Evolutionary conservation across 1,140 invertebrate species (phyloP).

Genomic region (Zelostemma sp.): DNA sequence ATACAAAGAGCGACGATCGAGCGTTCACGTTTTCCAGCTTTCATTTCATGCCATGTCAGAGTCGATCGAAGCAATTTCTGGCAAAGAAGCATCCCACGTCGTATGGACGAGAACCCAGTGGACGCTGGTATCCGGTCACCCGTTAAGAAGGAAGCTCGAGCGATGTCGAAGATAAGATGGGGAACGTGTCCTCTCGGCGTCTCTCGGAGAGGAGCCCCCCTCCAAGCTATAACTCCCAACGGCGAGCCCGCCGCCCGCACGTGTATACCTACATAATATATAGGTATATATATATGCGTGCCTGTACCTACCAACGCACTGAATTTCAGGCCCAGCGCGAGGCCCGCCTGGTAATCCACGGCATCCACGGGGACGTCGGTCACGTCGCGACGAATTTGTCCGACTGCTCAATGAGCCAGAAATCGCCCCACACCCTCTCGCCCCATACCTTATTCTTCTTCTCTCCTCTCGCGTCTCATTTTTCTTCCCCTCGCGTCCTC

Average conservation of each 20-base stretch:
- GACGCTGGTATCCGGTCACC: slow-evolving; percentile 53
- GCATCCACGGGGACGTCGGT: slow-evolving; percentile 54
- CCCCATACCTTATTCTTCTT: slow-evolving; percentile 28
- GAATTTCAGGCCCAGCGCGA: slow-evolving; percentile 40
- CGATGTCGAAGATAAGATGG: slow-evolving; percentile 60
- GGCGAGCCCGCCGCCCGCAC: no score
- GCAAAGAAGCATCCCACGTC: slow-evolving; percentile 13
- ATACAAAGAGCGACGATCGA: no score
- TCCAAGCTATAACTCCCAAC: no score
- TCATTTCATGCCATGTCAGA: slow-evolving; percentile 35
- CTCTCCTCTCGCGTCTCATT: slow-evolving; percentile 16
- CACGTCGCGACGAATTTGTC: slow-evolving; percentile 60
- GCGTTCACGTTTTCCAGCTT: slow-evolving; percentile 13
- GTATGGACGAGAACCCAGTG: slow-evolving; percentile 27
- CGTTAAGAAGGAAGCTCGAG: slow-evolving; percentile 62
- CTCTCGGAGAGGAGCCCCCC: background rate
- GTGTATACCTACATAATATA: no score
- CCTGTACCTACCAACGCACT: slow-evolving; percentile 19
- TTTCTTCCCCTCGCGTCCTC: slow-evolving; percentile 25
- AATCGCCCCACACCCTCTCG: slow-evolving; percentile 48
- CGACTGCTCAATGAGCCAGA: slow-evolving; percentile 60
- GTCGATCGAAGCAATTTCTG: slow-evolving; percentile 22
- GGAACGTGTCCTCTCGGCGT: slow-evolving; percentile 37
- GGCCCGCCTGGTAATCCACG: slow-evolving; percentile 49
- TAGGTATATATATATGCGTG: no score